Evolutionary conservation across 2,888 invertebrate species (phyloP).

Genomic region (Stegophylla sp.): DNA sequence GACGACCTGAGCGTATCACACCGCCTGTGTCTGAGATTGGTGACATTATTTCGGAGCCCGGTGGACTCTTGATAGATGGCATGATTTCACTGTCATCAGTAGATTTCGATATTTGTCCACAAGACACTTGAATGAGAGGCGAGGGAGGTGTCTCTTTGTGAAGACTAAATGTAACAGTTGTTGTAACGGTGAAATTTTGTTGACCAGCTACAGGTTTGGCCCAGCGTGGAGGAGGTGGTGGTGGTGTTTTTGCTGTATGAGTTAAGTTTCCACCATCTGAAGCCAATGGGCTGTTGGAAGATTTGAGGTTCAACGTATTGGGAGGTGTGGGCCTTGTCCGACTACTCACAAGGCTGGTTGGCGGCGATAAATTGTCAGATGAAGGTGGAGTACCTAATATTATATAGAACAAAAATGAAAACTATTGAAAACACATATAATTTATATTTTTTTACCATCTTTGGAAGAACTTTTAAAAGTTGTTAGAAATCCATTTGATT

Average conservation of each 20-base stretch:
- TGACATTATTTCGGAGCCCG: conserved; percentile 64
- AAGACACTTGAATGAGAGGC: conserved; percentile 63
- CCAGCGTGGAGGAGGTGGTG: conserved; percentile 85
- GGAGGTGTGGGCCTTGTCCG: conserved; percentile 82
- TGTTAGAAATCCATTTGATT: conserved; percentile 69
- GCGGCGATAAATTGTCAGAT: conserved; percentile 61
- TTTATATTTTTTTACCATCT: conserved; percentile 38
- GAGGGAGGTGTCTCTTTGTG: conserved; percentile 69
- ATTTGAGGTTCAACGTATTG: conserved; percentile 79
- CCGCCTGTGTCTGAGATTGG: conserved; percentile 65
- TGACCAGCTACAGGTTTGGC: conserved; percentile 73
- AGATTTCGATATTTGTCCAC: conserved; percentile 37
- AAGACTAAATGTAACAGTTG: conserved; percentile 85
- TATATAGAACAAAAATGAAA: neutral
- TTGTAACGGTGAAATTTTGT: conserved; percentile 82
- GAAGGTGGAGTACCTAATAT: conserved; percentile 62
- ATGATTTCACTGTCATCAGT: conserved; percentile 60
- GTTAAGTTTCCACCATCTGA: conserved; percentile 60
- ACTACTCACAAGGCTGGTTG: conserved; percentile 60
- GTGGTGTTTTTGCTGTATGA: conserved; percentile 69
- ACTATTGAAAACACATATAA: neutral
- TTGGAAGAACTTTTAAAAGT: conserved; percentile 71
- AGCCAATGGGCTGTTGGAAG: conserved; percentile 64
- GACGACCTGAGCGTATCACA: conserved; percentile 64
- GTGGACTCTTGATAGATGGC: conserved; percentile 60